These are phyloP conservation scores for Lethocerus indicus DNA, from an alignment of 1,140 invertebrate species.

Conservation along the genomic window DNA sequence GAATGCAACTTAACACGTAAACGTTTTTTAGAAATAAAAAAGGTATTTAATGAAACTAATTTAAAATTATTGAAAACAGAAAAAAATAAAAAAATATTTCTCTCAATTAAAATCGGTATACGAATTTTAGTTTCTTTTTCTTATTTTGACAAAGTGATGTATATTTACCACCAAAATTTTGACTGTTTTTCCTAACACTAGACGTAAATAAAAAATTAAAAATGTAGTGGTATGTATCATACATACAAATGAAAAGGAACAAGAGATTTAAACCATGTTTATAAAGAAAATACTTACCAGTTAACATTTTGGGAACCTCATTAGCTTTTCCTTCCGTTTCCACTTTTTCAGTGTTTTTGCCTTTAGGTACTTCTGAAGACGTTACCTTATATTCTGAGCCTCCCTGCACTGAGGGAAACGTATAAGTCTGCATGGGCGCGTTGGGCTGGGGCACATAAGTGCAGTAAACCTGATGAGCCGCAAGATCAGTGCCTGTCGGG, in stretches of 20 bases:
- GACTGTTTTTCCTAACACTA: too few species aligned
- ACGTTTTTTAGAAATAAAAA: too few species aligned
- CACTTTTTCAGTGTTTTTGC: neutral
- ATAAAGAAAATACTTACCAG: neutral
- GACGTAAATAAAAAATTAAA: too few species aligned
- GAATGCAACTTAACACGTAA: too few species aligned
- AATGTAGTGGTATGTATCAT: neutral
- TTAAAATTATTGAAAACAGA: too few species aligned
- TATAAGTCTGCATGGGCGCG: conserved; percentile 2
- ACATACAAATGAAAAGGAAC: neutral
- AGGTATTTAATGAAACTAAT: too few species aligned
- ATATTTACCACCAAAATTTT: too few species aligned
- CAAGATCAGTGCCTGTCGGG: too few species aligned
- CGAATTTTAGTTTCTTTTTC: too few species aligned
- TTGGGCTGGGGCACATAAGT: conserved; percentile 3
- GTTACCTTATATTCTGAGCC: conserved; percentile 2
- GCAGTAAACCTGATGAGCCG: conserved; percentile 3
- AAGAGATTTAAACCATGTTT: neutral
- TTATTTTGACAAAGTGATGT: too few species aligned
- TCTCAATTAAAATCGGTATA: too few species aligned
- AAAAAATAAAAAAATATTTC: too few species aligned
- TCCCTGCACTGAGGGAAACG: conserved; percentile 8
- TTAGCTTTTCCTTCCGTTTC: neutral
- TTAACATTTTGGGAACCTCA: neutral
- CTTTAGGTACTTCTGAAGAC: neutral